These are phyloP conservation scores for Balanococcus diminutus DNA, from an alignment of 2,888 invertebrate genomes.

Conservation along the genomic window DNA sequence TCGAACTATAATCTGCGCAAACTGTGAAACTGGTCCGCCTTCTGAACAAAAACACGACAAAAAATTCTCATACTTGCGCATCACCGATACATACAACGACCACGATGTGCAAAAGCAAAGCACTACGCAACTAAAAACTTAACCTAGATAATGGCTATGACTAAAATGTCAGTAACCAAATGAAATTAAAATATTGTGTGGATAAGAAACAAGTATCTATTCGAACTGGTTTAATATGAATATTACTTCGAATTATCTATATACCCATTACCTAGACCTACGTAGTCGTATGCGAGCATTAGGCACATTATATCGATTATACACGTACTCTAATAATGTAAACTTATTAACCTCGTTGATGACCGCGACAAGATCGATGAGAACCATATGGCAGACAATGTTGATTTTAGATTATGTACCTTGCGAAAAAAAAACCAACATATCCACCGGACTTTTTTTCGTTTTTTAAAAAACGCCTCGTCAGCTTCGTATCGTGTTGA, in stretches of 20 bases:
- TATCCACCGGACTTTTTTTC: neutral
- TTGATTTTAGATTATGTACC: neutral
- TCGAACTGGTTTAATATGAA: neutral
- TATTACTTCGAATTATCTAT: neutral
- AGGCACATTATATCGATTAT: no score
- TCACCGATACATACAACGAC: neutral
- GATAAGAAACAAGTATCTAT: conserved; percentile 1
- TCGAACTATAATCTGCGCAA: neutral
- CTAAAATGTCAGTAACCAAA: conserved; percentile 10
- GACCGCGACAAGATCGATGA: neutral
- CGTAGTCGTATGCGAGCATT: neutral
- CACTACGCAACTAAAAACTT: neutral
- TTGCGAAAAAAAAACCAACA: no score
- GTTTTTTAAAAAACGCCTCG: neutral
- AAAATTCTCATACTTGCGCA: neutral
- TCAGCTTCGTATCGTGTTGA: neutral
- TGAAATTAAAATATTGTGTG: neutral
- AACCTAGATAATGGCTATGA: neutral
- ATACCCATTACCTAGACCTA: no score
- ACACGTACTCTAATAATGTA: no score
- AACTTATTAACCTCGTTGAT: neutral
- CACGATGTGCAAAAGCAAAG: neutral
- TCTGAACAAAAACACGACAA: neutral
- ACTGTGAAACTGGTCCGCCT: neutral
- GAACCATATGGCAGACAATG: neutral